phyloP scores from a whole-genome alignment of 2,113 vertebrate species.

The Platichthys flesus region DNA sequence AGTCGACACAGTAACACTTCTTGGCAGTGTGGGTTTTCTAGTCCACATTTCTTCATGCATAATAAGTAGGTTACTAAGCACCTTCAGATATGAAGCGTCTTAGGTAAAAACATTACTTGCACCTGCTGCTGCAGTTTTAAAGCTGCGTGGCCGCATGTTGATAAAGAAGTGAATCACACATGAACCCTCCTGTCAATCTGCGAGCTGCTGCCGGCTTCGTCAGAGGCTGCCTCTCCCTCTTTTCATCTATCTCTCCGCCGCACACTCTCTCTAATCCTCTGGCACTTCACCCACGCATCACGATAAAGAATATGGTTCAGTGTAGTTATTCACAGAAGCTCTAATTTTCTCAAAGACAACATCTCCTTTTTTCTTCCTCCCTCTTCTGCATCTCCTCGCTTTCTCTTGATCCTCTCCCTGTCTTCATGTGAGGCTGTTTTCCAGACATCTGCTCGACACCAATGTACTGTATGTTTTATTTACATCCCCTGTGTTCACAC shows the following conservation, averaged over 20 bases:
- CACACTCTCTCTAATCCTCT: conserved; percentile 63
- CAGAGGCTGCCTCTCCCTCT: conserved; percentile 25
- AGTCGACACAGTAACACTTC: background rate
- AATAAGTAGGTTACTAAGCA: conserved; percentile 5
- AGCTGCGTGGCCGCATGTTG: conserved; percentile 30
- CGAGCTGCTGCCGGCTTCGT: conserved; percentile 44
- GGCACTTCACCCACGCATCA: conserved; percentile 60
- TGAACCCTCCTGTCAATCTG: conserved; percentile 54
- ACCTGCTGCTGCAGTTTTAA: conserved; percentile 35
- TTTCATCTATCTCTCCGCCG: conserved; percentile 48
- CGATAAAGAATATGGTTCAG: conserved; percentile 56
- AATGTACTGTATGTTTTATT: conserved; percentile 28
- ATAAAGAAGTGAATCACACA: conserved; percentile 45
- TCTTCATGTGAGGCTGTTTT: conserved; percentile 26
- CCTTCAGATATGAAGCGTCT: background rate
- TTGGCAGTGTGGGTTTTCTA: background rate
- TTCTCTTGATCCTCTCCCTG: conserved; percentile 36
- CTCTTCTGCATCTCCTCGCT: conserved; percentile 33
- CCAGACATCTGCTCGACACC: conserved; percentile 30
- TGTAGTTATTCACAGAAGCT: conserved; percentile 63
- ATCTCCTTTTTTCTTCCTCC: conserved; percentile 19
- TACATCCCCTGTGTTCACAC: conserved; percentile 19
- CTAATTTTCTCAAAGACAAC: conserved; percentile 69
- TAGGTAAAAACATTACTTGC: conserved; percentile 9
- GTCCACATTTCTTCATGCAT: conserved; percentile 3